Evolutionary conservation across 2,797 vertebrate species (phyloP).

Genomic region (Poecilia velifera): DNA sequence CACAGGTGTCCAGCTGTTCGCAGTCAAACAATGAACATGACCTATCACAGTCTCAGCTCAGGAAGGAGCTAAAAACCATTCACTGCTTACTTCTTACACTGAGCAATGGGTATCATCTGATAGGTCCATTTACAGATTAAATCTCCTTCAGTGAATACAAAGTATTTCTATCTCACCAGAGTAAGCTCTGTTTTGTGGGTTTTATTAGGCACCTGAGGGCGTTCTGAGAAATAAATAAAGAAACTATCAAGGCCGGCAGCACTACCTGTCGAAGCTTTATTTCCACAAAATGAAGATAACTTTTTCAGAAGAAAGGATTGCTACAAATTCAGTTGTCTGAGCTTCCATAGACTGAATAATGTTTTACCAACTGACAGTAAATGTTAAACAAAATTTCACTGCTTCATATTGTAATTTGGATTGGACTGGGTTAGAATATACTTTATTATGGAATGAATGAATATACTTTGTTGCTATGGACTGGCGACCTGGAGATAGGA

Average conservation of each 20-base stretch:
- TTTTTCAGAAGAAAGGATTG: background rate
- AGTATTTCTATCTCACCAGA: constrained; percentile 31
- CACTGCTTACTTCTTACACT: constrained; percentile 12
- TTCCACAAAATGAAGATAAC: constrained; percentile 28
- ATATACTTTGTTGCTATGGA: too few species aligned
- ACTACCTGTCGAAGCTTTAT: constrained; percentile 23
- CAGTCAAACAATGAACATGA: constrained; percentile 48
- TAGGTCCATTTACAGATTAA: background rate
- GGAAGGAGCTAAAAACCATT: constrained; percentile 19
- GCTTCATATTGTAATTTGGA: background rate
- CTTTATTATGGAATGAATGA: too few species aligned
- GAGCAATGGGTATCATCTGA: background rate
- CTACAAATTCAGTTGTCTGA: background rate
- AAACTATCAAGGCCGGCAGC: constrained; percentile 49
- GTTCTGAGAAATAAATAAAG: constrained; percentile 35
- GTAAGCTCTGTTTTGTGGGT: constrained; percentile 25
- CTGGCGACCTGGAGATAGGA: too few species aligned
- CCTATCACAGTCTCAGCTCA: constrained; percentile 18
- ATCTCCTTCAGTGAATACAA: constrained; percentile 17
- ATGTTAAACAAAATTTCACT: background rate
- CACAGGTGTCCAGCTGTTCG: constrained; percentile 64
- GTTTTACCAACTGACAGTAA: background rate
- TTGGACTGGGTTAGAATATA: background rate
- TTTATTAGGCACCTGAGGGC: constrained; percentile 9
- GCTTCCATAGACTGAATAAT: background rate